Conservation (phyloP, 2,113 vertebrate species). For the Caranx melampygus region DNA sequence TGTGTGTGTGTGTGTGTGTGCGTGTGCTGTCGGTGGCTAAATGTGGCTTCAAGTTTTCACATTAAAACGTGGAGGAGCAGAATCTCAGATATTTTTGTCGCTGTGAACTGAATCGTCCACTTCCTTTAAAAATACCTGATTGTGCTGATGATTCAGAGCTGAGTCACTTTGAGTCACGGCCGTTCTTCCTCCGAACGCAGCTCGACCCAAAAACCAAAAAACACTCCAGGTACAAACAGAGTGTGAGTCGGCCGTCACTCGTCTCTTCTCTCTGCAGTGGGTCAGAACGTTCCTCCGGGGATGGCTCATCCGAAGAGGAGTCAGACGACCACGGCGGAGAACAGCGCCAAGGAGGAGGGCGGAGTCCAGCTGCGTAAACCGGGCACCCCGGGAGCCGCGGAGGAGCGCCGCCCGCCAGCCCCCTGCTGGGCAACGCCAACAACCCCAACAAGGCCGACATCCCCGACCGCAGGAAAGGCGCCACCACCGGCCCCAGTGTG, state of each 20-base stretch:
- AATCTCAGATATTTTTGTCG: neutral
- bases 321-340: slow-evolving; percentile 90
- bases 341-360: slow-evolving; percentile 90
- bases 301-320: slow-evolving; percentile 92
- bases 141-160: neutral
- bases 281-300: slow-evolving; percentile 89
- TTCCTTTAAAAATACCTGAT: neutral
- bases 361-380: slow-evolving; percentile 89
- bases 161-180: slow-evolving; percentile 6
- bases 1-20: too few species aligned
- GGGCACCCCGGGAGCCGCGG: slow-evolving; percentile 85
- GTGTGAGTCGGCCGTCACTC: neutral
- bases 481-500: slow-evolving; percentile 89
- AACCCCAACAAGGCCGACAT: slow-evolving; percentile 99
- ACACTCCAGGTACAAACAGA: neutral
- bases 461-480: slow-evolving; percentile 94
- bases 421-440: slow-evolving; percentile 94
- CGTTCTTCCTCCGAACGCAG: neutral
- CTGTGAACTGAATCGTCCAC: neutral
- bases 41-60: too few species aligned
- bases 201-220: neutral
- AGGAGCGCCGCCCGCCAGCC: slow-evolving; percentile 90
- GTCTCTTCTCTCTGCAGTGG: slow-evolving; percentile 79
- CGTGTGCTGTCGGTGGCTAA: too few species aligned
- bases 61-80: neutral